phyloP scores from a whole-genome alignment of 2,797 vertebrate species.

The Intellagama lesueurii region DNA sequence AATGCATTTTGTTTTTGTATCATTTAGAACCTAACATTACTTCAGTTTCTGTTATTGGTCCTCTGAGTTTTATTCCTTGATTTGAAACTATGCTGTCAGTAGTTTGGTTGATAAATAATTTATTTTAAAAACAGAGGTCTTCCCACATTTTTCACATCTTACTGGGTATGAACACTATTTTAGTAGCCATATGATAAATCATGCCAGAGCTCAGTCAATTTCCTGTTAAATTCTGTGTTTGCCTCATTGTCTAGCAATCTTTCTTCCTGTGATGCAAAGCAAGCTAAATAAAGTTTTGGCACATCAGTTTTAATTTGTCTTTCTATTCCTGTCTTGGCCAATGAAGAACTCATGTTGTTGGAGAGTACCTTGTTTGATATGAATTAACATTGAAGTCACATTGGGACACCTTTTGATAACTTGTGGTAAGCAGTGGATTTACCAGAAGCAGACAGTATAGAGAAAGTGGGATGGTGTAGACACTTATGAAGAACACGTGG shows the following conservation, averaged over 20 bases:
- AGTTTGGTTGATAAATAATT: background rate
- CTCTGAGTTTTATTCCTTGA: background rate
- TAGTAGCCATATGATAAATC: background rate
- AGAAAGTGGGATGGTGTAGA: too few species aligned
- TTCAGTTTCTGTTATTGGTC: background rate
- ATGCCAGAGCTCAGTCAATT: background rate
- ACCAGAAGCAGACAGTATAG: background rate
- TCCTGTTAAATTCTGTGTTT: background rate
- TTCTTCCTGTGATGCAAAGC: background rate
- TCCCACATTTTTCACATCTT: background rate
- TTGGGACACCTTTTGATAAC: background rate
- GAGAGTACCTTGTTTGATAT: too few species aligned
- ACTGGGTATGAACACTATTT: background rate
- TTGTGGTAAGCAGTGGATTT: background rate
- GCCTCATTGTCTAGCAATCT: background rate
- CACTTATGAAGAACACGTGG: background rate
- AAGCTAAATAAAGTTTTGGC: background rate
- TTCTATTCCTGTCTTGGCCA: background rate
- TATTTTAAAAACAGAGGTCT: background rate
- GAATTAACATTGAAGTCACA: background rate
- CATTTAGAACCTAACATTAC: background rate
- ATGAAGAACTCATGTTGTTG: background rate
- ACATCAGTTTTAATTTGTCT: background rate
- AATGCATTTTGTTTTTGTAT: background rate
- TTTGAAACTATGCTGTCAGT: background rate